Evolutionary conservation across 2,888 invertebrate species (phyloP), one percentile per base, ranked within the genome.

Genomic region (Hemaris fuciformis): DNA sequence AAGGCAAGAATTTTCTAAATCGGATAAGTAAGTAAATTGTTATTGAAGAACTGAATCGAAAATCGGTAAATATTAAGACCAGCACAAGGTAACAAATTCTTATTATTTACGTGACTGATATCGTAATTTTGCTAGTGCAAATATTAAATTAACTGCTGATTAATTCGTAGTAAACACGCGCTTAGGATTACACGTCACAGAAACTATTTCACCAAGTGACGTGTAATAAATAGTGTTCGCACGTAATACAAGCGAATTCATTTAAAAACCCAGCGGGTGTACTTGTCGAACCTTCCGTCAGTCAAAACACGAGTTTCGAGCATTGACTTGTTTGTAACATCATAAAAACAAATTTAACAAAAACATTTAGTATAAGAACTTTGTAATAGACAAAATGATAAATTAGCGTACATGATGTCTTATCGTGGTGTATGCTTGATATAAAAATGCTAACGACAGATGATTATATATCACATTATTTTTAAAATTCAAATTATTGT

Each of bases 201-300:
- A 18, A 53, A n/a, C 25, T 25, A 25, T 48, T 48, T 48, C 8
- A 27, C 0, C 15, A 53, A 27, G 18, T 53, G 18, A 53, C 53
- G 15, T 31, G 22, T 27, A 27, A 3, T 8, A 23, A 27, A 3
- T 8, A 23, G 7, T 38, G 18, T 57, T 41, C 38, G 23, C 25
- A 57, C 57, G 13, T n/a, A 38, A 41, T 7, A 41, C 22, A 41
- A 23, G 7, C 18, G 27, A 41, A 57, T 23, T 43, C 43, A 57
- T 57, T 61, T 42, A 65, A n/a, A 41, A 34, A 34, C 61, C 1
- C 57, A 31, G 61, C 57, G 60, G 59, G 59, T 62, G 61, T 25
- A 23, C 23, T 57, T 61, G n/a, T 34, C 43, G 22, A 15, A 56
- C 34, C n/a, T 27, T 41, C n/a, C 20, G 42, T 25, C 42, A 42